phyloP scores from a whole-genome alignment of 2,797 vertebrate genomes.

The Phrynocephalus forsythii region DNA sequence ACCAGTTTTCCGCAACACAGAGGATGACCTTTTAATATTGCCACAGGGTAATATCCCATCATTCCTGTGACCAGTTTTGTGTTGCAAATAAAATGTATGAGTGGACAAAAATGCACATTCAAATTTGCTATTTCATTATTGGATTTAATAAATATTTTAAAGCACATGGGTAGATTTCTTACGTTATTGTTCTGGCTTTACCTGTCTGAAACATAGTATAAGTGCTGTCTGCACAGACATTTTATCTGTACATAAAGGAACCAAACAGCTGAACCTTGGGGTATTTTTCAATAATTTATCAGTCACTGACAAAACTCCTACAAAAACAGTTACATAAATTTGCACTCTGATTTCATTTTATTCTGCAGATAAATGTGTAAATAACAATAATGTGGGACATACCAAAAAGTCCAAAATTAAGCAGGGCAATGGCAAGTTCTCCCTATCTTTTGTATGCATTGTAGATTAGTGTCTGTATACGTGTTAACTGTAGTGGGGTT shows the following conservation, averaged over 20 bases:
- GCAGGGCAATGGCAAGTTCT: conserved; percentile 63
- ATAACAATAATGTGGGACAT: conserved; percentile 67
- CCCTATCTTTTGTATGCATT: conserved; percentile 75
- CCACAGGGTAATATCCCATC: conserved; percentile 14
- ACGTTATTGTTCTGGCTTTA: conserved; percentile 59
- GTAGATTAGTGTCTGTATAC: conserved; percentile 71
- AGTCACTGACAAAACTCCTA: conserved; percentile 62
- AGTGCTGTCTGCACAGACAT: conserved; percentile 50
- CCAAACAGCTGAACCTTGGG: conserved; percentile 68
- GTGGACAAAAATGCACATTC: conserved; percentile 29
- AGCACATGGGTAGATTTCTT: conserved; percentile 59
- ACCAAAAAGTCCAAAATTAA: conserved; percentile 68
- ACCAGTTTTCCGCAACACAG: conserved; percentile 49
- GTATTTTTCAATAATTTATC: conserved; percentile 71
- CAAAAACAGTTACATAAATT: conserved; percentile 69
- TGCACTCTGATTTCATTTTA: conserved; percentile 58
- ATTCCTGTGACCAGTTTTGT: conserved; percentile 46
- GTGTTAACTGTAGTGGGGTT: conserved; percentile 78
- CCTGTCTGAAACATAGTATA: conserved; percentile 64
- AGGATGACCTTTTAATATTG: conserved; percentile 37
- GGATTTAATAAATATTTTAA: conserved; percentile 52
- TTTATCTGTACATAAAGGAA: conserved; percentile 76
- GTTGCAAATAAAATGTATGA: conserved; percentile 24
- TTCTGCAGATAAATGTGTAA: conserved; percentile 75
- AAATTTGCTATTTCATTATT: conserved; percentile 43